Conservation (phyloP, 2,797 vertebrate species). For the Spea hammondii region DNA sequence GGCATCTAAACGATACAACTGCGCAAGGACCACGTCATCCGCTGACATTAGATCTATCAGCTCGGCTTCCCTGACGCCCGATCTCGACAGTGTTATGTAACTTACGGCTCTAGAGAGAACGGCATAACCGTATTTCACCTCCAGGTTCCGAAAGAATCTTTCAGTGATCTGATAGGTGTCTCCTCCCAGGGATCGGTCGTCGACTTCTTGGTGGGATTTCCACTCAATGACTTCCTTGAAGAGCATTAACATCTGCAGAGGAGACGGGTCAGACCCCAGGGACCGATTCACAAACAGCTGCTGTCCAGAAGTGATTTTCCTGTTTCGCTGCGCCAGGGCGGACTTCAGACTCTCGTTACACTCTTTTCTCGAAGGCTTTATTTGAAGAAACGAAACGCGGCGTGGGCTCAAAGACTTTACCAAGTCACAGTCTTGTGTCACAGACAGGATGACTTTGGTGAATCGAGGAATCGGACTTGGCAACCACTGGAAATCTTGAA, state of each 20-base stretch:
- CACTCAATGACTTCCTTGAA: slow-evolving; percentile 65
- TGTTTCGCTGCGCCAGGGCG: slow-evolving; percentile 62
- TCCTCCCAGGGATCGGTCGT: slow-evolving; percentile 62
- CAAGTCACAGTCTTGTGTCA: slow-evolving; percentile 59
- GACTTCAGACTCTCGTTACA: slow-evolving; percentile 63
- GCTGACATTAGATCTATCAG: slow-evolving; percentile 70
- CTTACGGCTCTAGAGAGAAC: slow-evolving; percentile 62
- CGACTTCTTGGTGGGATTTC: slow-evolving; percentile 73
- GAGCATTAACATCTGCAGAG: slow-evolving; percentile 70
- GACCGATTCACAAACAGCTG: slow-evolving; percentile 73
- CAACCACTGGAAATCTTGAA: slow-evolving; percentile 61
- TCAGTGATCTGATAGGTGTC: slow-evolving; percentile 67
- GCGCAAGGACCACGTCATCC: slow-evolving; percentile 57
- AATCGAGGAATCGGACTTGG: slow-evolving; percentile 64
- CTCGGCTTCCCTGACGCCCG: slow-evolving; percentile 71
- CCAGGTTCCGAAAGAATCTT: slow-evolving; percentile 65
- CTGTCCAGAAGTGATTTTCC: slow-evolving; percentile 78
- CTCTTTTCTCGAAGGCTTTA: slow-evolving; percentile 64
- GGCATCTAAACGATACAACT: slow-evolving; percentile 38
- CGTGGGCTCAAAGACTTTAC: slow-evolving; percentile 56
- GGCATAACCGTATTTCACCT: slow-evolving; percentile 67
- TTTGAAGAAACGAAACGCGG: slow-evolving; percentile 54
- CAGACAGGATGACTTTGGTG: slow-evolving; percentile 69
- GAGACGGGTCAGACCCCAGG: slow-evolving; percentile 64
- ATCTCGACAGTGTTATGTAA: slow-evolving; percentile 68